Percentiles rank a stretch among this genome's conserved stretches.
These are phyloP conservation scores for Leptoteleia sp. DNA, from an alignment of 1,140 invertebrate species.

Conservation along the genomic window DNA sequence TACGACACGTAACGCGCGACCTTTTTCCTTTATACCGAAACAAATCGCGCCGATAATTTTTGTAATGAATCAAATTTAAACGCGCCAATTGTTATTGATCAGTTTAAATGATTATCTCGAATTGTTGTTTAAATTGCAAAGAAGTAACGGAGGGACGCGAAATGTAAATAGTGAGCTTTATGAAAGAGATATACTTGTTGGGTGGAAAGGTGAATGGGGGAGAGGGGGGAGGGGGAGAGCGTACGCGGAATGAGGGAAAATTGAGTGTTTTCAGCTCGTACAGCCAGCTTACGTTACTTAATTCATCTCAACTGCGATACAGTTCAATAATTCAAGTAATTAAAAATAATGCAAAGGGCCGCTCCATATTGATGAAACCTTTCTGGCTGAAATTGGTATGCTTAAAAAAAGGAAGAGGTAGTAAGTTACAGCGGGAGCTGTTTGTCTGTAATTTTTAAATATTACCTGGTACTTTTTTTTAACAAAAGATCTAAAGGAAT, in stretches of 20 bases:
- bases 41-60: too few species aligned
- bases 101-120: conserved; percentile 54
- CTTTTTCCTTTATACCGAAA: too few species aligned
- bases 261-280: conserved; percentile 72
- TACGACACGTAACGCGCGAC: too few species aligned
- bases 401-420: too few species aligned
- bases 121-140: conserved; percentile 55
- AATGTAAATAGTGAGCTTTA: conserved; percentile 49
- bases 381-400: background rate
- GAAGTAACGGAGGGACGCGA: conserved; percentile 23
- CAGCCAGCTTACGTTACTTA: conserved; percentile 73
- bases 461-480: conserved; percentile 2
- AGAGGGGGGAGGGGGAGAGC: too few species aligned
- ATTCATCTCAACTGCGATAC: conserved; percentile 79
- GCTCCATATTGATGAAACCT: conserved; percentile 23
- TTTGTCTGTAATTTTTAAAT: too few species aligned
- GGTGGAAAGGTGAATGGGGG: conserved; percentile 30
- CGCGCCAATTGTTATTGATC: conserved; percentile 40
- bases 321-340: conserved; percentile 82
- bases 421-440: too few species aligned
- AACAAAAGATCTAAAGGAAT: background rate
- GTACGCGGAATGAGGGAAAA: conserved; percentile 66
- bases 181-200: conserved; percentile 40
- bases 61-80: conserved; percentile 42
- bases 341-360: conserved; percentile 72